phyloP scores from a whole-genome alignment of 2,888 invertebrate genomes.

The Volucella bombylans region DNA sequence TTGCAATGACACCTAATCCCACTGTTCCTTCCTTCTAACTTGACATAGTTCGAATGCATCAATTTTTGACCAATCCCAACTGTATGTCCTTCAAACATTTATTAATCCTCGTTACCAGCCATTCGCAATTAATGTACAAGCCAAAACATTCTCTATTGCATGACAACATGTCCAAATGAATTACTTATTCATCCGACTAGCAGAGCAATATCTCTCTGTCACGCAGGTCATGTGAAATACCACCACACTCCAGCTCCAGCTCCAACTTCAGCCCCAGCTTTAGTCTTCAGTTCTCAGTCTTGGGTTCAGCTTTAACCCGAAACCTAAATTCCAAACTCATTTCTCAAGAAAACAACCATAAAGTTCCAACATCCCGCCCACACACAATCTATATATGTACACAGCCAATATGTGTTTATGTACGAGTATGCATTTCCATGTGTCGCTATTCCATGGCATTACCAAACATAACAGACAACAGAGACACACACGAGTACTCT shows the following conservation, averaged over 20 bases:
- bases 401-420: neutral
- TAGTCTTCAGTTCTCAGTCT: neutral
- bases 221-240: slow-evolving; percentile 65
- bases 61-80: too few relatives aligned
- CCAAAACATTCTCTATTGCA: slow-evolving; percentile 55
- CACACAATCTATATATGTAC: slow-evolving; percentile 23
- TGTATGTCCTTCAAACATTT: neutral
- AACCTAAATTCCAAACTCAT: slow-evolving; percentile 67
- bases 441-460: slow-evolving; percentile 4
- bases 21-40: neutral
- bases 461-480: slow-evolving; percentile 35
- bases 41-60: too few relatives aligned
- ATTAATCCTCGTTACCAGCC: neutral
- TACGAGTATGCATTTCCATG: slow-evolving; percentile 30
- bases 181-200: slow-evolving; percentile 55
- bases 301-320: slow-evolving; percentile 37
- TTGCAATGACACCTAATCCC: neutral
- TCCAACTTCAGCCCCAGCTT: slow-evolving; percentile 4
- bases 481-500: slow-evolving; percentile 3
- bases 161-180: slow-evolving; percentile 63
- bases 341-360: slow-evolving; percentile 66
- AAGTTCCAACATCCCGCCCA: slow-evolving; percentile 69
- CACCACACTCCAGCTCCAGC: slow-evolving; percentile 29
- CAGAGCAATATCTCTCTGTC: slow-evolving; percentile 69
- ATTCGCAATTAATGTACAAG: slow-evolving; percentile 16